Base-by-base conservation (phyloP, 2,113 vertebrate species). In the Dinomys branickii region DNA sequence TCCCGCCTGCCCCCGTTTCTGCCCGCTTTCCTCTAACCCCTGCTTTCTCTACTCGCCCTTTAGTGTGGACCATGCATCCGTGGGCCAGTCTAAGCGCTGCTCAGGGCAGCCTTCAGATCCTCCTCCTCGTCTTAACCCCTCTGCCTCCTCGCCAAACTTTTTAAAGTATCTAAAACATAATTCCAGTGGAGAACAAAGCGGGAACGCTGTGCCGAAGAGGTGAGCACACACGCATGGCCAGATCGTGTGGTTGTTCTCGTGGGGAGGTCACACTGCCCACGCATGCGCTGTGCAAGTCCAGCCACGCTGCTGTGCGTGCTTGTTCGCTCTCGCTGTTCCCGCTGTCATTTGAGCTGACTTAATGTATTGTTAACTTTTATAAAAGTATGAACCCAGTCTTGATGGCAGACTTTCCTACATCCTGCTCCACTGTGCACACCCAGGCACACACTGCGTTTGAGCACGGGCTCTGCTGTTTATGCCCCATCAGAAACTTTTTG, bases 131-230 rank as follows among this genome's bases (percentile, higher is more conserved):
- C 98, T 98, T 98, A 98, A 92, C 90, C 98, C 98, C 78, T 98
- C 98, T 0, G 97, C 98, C 88, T 99, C 99, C 95, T 99, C 99
- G 2, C 99, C 99, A 89, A 98, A 98, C 97, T 98, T 99, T 92
- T 98, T 99, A 59, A 99, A 99, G 96, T 98, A 98, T 85, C 95
- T 99, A 96, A 99, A 98, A 97, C 98, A 98, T 97, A 98, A 97
- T 93, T 98, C 99, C 91, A 97, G 98, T 88, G 98, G 98, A 98
- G 99, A 99, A 94, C 98, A 98, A 94, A 97, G 98, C 93, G 98
- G 98, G 73, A 98, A 97, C 94, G 97, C 98, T 83, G 93, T 98
- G 95, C 99, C 99, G 7, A 98, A 98, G 98, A 99, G 99, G 99
- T 99, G 99, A 99, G 99, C 98, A 73, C 82, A 19, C 90, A 61